phyloP scores from a whole-genome alignment of 2,113 vertebrate species.

The Pteropus alecto region DNA sequence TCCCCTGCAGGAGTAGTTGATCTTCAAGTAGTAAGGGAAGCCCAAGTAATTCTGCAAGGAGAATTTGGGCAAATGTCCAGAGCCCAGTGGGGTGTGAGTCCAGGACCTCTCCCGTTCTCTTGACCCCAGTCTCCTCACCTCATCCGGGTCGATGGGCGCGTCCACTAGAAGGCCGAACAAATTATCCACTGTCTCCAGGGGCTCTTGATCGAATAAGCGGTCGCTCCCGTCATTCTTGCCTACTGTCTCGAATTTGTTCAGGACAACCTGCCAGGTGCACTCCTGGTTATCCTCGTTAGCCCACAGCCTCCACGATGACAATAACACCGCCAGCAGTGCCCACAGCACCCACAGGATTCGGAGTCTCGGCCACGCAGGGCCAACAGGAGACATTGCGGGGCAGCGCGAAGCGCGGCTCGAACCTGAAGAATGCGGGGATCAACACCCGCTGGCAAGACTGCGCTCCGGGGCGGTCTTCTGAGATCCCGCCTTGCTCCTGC shows the following conservation, averaged over 20 bases:
- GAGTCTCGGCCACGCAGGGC: not conserved
- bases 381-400: not conserved
- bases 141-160: not conserved
- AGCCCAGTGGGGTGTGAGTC: not conserved
- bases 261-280: conserved; percentile 56
- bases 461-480: not conserved
- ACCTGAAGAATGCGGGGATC: conserved; percentile 47
- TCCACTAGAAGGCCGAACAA: conserved; percentile 36
- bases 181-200: not conserved
- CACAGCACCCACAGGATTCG: not conserved
- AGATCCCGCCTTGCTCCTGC: not conserved
- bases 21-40: conserved; percentile 74
- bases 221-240: not conserved
- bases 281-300: not conserved
- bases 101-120: not conserved
- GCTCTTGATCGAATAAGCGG: conserved; percentile 46
- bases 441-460: not conserved
- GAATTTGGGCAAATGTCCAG: not conserved
- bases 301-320: conserved; percentile 16
- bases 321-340: not conserved
- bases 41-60: conserved; percentile 60
- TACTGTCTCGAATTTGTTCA: conserved; percentile 46
- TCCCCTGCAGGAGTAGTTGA: conserved; percentile 58
- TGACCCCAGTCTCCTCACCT: conserved; percentile 51
- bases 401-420: not conserved